These are phyloP conservation scores for Ephestia elutella DNA, from an alignment of 1,140 invertebrate species.

Conservation along the genomic window DNA sequence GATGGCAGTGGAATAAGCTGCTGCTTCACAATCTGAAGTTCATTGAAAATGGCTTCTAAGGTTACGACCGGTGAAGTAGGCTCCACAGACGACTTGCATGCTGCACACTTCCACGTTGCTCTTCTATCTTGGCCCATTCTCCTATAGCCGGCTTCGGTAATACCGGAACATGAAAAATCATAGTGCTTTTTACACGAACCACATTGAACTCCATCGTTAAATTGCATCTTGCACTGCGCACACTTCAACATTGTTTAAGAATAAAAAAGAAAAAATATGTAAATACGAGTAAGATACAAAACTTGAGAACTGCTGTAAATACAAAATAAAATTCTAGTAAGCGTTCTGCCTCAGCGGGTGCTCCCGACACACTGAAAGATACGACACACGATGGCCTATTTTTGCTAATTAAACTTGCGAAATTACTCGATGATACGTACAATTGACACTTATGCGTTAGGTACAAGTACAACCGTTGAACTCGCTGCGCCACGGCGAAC, in stretches of 20 bases:
- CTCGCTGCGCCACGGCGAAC: no score
- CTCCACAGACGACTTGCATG: neutral
- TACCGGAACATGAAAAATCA: constrained; percentile 13
- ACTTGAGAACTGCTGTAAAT: neutral
- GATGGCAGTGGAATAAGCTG: no score
- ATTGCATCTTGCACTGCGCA: neutral
- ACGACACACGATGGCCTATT: no score
- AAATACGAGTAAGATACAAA: neutral
- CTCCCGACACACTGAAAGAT: no score
- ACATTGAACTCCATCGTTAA: constrained; percentile 13
- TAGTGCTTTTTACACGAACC: neutral
- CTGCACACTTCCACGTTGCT: constrained; percentile 14
- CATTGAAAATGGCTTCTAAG: constrained; percentile 7
- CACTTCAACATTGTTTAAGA: neutral
- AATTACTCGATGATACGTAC: no score
- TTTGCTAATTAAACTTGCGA: no score
- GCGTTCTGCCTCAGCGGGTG: no score
- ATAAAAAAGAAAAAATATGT: neutral
- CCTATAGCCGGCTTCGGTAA: constrained; percentile 16
- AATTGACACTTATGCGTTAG: no score
- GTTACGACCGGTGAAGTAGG: neutral
- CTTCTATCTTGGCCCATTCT: constrained; percentile 18
- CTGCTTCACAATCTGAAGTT: constrained; percentile 2
- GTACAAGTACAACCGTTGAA: no score
- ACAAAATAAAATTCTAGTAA: no score